Percentiles rank a stretch among this genome's conserved stretches.
Evolutionary conservation across 2,888 invertebrate genomes (phyloP).

Genomic region (Dryobotodes eremita): DNA sequence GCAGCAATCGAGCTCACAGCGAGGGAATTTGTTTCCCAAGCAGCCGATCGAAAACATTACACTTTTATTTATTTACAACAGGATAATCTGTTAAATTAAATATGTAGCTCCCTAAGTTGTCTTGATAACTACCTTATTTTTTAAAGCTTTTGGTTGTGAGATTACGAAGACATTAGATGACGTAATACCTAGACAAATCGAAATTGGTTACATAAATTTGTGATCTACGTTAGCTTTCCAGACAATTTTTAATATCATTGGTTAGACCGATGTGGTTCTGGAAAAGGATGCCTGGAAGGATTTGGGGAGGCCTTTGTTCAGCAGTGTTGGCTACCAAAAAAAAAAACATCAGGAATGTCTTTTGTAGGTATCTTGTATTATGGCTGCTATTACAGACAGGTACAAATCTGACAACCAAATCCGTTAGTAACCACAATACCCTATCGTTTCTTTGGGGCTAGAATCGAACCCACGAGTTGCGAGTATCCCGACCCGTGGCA

Average conservation of each 20-base stretch:
- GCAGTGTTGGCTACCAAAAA: not conserved
- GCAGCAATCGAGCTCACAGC: slow-evolving; percentile 37
- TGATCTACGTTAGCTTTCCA: not conserved
- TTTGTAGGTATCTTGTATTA: too few species aligned
- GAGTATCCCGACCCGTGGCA: not conserved
- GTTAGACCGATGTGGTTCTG: not conserved
- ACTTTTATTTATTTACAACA: slow-evolving; percentile 51
- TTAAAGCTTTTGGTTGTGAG: not conserved
- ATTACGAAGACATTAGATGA: slow-evolving; percentile 2
- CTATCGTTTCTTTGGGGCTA: not conserved
- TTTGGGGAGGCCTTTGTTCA: not conserved
- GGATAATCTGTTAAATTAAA: slow-evolving; percentile 12
- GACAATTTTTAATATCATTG: not conserved
- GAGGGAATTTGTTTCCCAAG: slow-evolving; percentile 64
- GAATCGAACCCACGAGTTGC: not conserved
- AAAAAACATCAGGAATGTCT: too few species aligned
- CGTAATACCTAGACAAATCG: not conserved
- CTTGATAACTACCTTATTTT: not conserved
- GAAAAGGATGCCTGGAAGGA: not conserved
- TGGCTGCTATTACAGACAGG: not conserved
- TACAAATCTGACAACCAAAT: not conserved
- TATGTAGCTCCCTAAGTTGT: not conserved
- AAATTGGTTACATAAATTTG: slow-evolving; percentile 21
- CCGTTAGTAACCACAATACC: not conserved
- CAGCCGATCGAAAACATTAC: slow-evolving; percentile 62